These are phyloP conservation scores for Bovichtus variegatus DNA, from an alignment of 2,797 vertebrate species.

Conservation along the genomic window DNA sequence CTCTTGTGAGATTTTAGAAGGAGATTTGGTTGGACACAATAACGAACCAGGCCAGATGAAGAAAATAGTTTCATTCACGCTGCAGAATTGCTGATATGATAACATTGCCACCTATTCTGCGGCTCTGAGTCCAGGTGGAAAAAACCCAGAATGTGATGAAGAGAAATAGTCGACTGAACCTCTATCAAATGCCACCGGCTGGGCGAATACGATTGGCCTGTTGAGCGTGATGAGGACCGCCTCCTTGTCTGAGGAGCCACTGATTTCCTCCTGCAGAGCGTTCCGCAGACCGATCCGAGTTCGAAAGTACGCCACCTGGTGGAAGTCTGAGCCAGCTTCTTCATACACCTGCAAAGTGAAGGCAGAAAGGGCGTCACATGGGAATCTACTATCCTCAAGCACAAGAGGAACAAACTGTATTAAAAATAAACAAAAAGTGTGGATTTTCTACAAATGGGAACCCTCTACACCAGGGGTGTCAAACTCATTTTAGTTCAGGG, in stretches of 20 bases:
- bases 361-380: neutral
- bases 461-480: too few relatives aligned
- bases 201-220: conserved; percentile 97
- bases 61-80: too few relatives aligned
- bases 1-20: too few relatives aligned
- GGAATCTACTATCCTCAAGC: neutral
- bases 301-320: conserved; percentile 99
- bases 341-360: conserved; percentile 93
- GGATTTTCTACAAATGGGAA: too few relatives aligned
- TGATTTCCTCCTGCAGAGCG: conserved; percentile 97
- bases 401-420: too few relatives aligned
- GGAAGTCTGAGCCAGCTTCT: conserved; percentile 99
- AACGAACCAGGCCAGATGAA: too few relatives aligned
- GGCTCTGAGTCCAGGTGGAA: too few relatives aligned
- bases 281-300: conserved; percentile 97
- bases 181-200: conserved; percentile 98
- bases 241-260: conserved; percentile 95
- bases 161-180: conserved; percentile 79
- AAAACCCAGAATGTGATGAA: neutral
- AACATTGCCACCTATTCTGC: too few relatives aligned
- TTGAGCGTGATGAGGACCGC: conserved; percentile 98
- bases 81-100: too few relatives aligned
- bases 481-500: too few relatives aligned
- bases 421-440: too few relatives aligned
- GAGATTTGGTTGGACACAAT: too few relatives aligned